Evolutionary conservation across 64 coral and sea anemone genomes (phyloP), one percentile per base, ranked within the genome.

Genomic region (Astreopora myriophthalma): DNA sequence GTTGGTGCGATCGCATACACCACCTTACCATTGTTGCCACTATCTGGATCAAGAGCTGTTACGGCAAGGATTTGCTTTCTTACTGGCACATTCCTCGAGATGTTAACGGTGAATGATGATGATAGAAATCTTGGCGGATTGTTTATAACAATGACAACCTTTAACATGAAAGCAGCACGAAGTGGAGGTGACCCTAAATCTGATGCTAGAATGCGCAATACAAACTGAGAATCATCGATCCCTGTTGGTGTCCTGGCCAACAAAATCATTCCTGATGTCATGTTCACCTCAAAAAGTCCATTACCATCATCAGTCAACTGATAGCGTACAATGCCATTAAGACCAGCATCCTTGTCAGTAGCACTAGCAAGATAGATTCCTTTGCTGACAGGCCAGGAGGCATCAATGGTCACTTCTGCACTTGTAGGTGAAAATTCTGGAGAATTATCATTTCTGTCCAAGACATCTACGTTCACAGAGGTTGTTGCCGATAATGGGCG

Each of bases 361-460:
- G 91, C 95, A 60, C 68, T 27, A 19, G 81, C 80, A 13, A 81
- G 32, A 11, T 88, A 97, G 35, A 97, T 90, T 17, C 58, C 25
- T 79, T 32, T 90, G 6, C 87, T 73, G 42, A 82, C 75, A 9
- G 60, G 24, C 91, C 87, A 97, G 27, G 82, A 90, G 37, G 84
- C 92, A 40, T 93, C 85, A 84, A 97, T 89, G 63, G 89, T 94
- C 5, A 97, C 87, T 90, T 67, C 33, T 37, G 89, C 86, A 89
- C 63, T 93, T 34, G 81, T 39, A 73, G 34, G 32, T 74, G 92
- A 33, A 73, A 97, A 97, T 34, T 67, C 60, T 39, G 95, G 95
- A 24, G 63, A 62, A 75, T 90, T 89, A 61, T 97, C 95, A 87
- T 97, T 97, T 44, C 84, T 86, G 87, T 97, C 95, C 37, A 97